Conservation (phyloP, 2,797 vertebrate genomes). For the Dermochelys coriacea region DNA sequence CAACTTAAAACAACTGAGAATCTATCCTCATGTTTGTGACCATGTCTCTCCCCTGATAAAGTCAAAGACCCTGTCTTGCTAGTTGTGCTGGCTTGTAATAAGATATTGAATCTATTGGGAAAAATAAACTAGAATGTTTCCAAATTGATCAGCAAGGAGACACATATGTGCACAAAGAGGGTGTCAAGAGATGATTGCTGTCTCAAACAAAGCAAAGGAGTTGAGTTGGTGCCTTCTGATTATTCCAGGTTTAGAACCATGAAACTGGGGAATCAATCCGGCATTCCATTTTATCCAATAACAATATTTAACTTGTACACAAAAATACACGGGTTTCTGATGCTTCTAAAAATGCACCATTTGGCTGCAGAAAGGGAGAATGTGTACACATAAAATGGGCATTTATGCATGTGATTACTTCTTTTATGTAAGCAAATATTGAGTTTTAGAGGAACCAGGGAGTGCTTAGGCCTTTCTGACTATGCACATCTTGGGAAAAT, state of each 20-base stretch:
- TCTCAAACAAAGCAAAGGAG: not conserved
- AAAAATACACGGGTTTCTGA: not conserved
- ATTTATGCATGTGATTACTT: not conserved
- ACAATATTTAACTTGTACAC: no score
- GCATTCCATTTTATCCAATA: not conserved
- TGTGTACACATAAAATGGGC: not conserved
- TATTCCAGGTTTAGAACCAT: not conserved
- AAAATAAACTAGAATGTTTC: no score
- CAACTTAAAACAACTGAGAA: no score
- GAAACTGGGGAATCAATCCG: rapidly evolving
- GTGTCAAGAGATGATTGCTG: rapidly evolving
- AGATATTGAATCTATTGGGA: no score
- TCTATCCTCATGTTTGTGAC: no score
- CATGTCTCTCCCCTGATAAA: no score
- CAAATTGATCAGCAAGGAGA: no score
- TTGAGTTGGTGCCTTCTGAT: not conserved
- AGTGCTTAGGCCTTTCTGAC: not conserved
- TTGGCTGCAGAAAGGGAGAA: not conserved
- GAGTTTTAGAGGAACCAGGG: not conserved
- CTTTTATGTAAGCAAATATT: not conserved
- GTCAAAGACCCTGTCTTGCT: no score
- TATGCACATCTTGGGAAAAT: not conserved
- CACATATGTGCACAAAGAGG: not conserved
- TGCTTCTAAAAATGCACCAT: not conserved
- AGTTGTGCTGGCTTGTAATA: no score